Base-by-base conservation (phyloP, 2,797 vertebrate species). In the Parotocinclus haroldoi region DNA sequence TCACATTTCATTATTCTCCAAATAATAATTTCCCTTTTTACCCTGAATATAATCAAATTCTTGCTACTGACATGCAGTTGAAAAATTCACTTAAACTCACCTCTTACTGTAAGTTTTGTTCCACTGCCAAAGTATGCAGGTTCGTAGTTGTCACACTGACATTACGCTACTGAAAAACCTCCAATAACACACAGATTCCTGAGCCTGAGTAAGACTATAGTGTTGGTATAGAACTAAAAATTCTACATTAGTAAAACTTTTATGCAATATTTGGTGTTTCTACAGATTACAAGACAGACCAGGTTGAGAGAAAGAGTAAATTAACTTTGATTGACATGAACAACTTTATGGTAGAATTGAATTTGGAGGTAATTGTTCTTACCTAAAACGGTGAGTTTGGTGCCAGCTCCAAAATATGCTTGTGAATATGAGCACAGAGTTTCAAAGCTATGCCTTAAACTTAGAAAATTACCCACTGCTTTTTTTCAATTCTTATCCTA, bases 381-480 rank as follows among this genome's bases (percentile, higher is more conserved):
- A 92, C 89, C 89, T 77, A 85, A 27, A 82, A 91, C 88, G 0
- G 86, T 88, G 73, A 92, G 84, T 79, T 81, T 88, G 55, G 88
- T 91, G 69, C 89, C 91, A 2, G 69, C 45, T 73, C 90, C 89
- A 73, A 92, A 78, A 55, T 18, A 72, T 67, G 85, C 76, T 80
- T 80, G 52, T 0, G 0, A 10, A 76, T 76, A 77, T 27, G 74
- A 79, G 68, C 81, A 83, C 83, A 79, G 67, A 76, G 76, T 44
- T 54, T 65, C 11, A 54, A 36, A 38, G 51, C 69, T 42, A 38
- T 65, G 59, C 66, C 67, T 67, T 71, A 68, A 82, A 38, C 11
- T 61, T 10, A 14, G 4, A 45, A 9, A 44, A 39, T 3, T 14
- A 7, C 7, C 62, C 19, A n/a, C 38, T 13, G 4, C 36, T 9